Conservation (phyloP, 2,113 vertebrate species). For the Heterochromis multidens region DNA sequence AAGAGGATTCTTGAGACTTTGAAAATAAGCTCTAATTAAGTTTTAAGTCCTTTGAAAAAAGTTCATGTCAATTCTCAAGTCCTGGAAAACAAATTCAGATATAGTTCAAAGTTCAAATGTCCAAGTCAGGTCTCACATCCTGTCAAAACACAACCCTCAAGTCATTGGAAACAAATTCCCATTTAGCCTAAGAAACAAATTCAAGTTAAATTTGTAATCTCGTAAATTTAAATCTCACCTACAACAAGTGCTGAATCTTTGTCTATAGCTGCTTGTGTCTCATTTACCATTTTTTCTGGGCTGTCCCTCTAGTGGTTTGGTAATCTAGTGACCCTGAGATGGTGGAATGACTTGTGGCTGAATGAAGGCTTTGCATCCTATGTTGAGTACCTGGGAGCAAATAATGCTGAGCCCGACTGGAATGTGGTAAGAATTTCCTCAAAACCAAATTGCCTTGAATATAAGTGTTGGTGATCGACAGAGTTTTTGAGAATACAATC, state of each 20-base stretch:
- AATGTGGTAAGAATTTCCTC: slow-evolving; percentile 74
- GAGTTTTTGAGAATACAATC: not conserved
- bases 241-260: too few species aligned
- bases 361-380: slow-evolving; percentile 97
- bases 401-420: slow-evolving; percentile 76
- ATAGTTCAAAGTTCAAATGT: not conserved
- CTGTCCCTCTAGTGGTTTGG: slow-evolving; percentile 88
- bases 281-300: not conserved
- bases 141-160: too few species aligned
- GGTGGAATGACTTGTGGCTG: slow-evolving; percentile 98
- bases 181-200: too few species aligned
- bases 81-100: not conserved
- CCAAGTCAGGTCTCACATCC: not conserved
- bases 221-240: too few species aligned
- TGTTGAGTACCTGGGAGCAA: slow-evolving; percentile 86
- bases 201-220: too few species aligned
- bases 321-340: slow-evolving; percentile 88
- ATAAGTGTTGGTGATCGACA: not conserved
- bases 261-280: not conserved
- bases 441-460: not conserved
- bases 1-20: not conserved
- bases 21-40: not conserved
- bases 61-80: not conserved
- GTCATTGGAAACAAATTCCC: too few species aligned
- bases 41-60: not conserved